A percentile compares a stretch with the other conserved stretches of the same genome.
phyloP scores from a whole-genome alignment of 2,888 invertebrate species.

The Creontiades dilutus region DNA sequence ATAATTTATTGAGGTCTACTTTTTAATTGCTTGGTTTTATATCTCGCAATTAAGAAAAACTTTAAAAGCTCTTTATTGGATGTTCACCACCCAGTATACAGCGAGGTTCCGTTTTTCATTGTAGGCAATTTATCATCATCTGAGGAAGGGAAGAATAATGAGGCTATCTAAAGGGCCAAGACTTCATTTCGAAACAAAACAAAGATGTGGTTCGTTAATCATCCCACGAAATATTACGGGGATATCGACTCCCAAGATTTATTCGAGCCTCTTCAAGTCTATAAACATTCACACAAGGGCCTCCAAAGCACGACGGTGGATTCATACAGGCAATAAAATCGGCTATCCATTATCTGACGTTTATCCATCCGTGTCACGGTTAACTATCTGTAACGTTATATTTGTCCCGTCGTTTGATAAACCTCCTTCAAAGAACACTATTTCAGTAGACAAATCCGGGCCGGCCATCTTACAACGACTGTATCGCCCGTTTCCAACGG shows the following conservation, averaged over 20 bases:
- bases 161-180: no score
- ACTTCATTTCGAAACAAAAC: conserved; percentile 8
- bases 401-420: conserved; percentile 41
- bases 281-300: conserved; percentile 24
- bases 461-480: conserved; percentile 9
- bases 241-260: conserved; percentile 25
- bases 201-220: conserved; percentile 13
- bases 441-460: conserved; percentile 12
- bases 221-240: background rate
- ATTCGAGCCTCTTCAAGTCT: conserved; percentile 12
- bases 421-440: conserved; percentile 21
- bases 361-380: conserved; percentile 4
- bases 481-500: background rate
- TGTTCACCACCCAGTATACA: no score
- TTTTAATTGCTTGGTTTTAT: no score
- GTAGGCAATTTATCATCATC: no score
- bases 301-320: background rate
- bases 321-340: conserved; percentile 34
- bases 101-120: no score
- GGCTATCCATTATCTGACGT: conserved; percentile 28
- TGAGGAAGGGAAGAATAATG: no score
- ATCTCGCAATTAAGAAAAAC: no score
- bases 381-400: conserved; percentile 39
- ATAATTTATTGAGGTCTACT: no score
- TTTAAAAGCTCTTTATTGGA: no score